These are phyloP conservation scores for Porites cylindrica DNA, from an alignment of 92 coral and sea anemone genomes.

Conservation along the genomic window DNA sequence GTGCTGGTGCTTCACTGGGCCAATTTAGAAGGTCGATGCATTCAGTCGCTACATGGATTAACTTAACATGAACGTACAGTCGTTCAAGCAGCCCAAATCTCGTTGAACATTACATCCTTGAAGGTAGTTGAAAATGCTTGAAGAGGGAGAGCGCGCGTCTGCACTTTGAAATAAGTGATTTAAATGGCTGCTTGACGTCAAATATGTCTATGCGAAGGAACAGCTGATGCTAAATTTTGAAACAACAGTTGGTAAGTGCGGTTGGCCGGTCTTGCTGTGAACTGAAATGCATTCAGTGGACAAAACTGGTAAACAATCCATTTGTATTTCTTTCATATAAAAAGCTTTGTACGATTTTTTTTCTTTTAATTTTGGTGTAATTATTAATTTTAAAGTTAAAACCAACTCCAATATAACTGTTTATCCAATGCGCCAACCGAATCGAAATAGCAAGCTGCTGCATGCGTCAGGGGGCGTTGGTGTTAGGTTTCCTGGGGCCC, in stretches of 20 bases:
- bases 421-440: no score
- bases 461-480: no score
- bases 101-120: background rate
- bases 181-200: background rate
- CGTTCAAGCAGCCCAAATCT: background rate
- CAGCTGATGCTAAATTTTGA: background rate
- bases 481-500: no score
- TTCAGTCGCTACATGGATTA: no score
- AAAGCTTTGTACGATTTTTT: background rate
- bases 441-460: no score
- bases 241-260: constrained; percentile 5
- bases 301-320: constrained; percentile 4
- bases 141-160: background rate
- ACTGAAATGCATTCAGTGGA: background rate
- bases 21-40: no score
- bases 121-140: background rate
- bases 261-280: constrained; percentile 10
- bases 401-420: no score
- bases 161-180: background rate
- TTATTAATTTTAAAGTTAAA: background rate
- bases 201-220: no score
- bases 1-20: background rate
- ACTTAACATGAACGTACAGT: no score
- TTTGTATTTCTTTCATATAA: background rate
- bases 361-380: background rate